phyloP scores from a whole-genome alignment of 92 coral and sea anemone genomes.

The Zoanthus gigantus region DNA sequence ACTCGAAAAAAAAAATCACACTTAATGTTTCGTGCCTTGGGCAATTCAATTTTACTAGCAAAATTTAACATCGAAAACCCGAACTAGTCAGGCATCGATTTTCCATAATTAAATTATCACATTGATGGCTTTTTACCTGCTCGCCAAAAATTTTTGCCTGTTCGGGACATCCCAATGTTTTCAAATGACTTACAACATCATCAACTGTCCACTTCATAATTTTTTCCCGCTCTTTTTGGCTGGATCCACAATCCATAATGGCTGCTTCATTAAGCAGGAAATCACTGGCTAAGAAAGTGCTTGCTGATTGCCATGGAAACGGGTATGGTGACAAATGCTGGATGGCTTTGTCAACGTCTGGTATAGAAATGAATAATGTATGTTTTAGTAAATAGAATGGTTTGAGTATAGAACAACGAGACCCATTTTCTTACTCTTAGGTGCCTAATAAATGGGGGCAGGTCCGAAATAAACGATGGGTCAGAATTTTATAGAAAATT shows the following conservation, averaged over 20 bases:
- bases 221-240: conserved; percentile 72
- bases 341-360: conserved; percentile 50
- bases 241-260: conserved; percentile 51
- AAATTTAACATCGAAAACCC: too few relatives aligned
- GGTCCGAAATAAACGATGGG: too few relatives aligned
- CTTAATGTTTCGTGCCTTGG: too few relatives aligned
- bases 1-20: too few relatives aligned
- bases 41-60: too few relatives aligned
- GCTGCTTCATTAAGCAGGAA: conserved; percentile 35
- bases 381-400: neutral
- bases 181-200: conserved; percentile 88
- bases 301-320: conserved; percentile 49
- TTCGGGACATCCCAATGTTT: conserved; percentile 84
- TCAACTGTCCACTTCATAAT: conserved; percentile 90
- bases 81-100: too few relatives aligned
- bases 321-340: conserved; percentile 47
- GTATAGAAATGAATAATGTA: neutral
- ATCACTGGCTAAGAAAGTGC: conserved; percentile 36
- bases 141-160: conserved; percentile 92
- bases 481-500: too few relatives aligned
- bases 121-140: conserved; percentile 65
- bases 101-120: too few relatives aligned
- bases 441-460: neutral
- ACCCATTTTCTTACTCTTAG: neutral
- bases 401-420: neutral